Percentiles rank a stretch among this genome's conserved stretches.
phyloP scores from a whole-genome alignment of 2,888 invertebrate species.

The Ophioninae sp. region DNA sequence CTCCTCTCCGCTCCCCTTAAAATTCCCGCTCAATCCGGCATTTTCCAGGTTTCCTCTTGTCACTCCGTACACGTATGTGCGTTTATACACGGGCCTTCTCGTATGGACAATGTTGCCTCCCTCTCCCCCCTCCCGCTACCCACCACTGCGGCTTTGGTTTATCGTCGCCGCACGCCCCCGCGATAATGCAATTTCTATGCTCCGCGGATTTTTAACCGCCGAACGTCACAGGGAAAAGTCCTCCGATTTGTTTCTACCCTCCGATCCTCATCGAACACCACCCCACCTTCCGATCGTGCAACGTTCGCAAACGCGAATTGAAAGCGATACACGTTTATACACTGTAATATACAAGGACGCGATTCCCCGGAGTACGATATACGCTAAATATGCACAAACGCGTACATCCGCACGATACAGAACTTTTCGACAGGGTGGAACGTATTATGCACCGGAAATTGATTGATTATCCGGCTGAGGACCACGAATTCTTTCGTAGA shows the following conservation, averaged over 20 bases:
- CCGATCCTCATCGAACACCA: background rate
- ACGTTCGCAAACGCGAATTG: slow-evolving; percentile 57
- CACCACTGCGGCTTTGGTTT: slow-evolving; percentile 66
- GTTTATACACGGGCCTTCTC: slow-evolving; percentile 10
- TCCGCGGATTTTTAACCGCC: slow-evolving; percentile 68
- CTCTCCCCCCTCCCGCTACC: slow-evolving; percentile 51
- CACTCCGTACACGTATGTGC: slow-evolving; percentile 26
- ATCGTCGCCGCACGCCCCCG: slow-evolving; percentile 64
- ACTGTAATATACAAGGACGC: slow-evolving; percentile 56
- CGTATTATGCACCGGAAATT: slow-evolving; percentile 25
- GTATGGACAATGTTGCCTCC: slow-evolving; percentile 37
- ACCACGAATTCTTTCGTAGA: background rate
- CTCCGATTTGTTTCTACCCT: slow-evolving; percentile 1
- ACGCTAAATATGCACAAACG: slow-evolving; percentile 50
- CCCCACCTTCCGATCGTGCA: background rate
- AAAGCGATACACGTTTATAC: slow-evolving; percentile 62
- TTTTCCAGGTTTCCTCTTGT: slow-evolving; percentile 33
- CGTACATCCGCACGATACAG: background rate
- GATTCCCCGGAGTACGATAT: slow-evolving; percentile 61
- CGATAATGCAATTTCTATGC: slow-evolving; percentile 72
- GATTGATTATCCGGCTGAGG: slow-evolving; percentile 27
- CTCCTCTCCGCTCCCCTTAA: slow-evolving; percentile 31
- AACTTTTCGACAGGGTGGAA: background rate
- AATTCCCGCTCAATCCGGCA: slow-evolving; percentile 45
- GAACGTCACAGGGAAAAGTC: slow-evolving; percentile 53